Conservation (phyloP, 2,113 vertebrate genomes). For the Callorhinus ursinus region DNA sequence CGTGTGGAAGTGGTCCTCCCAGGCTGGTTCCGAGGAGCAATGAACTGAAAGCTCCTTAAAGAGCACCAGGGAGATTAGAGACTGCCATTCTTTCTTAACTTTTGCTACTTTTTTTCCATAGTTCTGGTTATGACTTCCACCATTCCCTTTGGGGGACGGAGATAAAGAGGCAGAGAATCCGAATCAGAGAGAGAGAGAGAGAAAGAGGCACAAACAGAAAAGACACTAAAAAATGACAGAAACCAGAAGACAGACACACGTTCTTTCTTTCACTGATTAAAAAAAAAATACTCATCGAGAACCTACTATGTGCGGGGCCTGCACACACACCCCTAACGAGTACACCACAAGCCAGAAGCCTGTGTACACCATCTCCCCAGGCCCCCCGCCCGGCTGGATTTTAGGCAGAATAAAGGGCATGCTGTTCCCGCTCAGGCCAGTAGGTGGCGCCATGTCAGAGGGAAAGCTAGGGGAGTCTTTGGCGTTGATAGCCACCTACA, state of each 20-base stretch:
- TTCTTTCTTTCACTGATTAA: not conserved
- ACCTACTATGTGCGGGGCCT: not conserved
- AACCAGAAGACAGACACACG: not conserved
- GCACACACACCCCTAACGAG: not conserved
- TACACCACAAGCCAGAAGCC: not conserved
- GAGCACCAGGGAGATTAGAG: not conserved
- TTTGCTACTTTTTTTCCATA: not conserved
- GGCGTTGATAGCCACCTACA: not conserved
- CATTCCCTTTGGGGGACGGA: not conserved
- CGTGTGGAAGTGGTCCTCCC: not conserved
- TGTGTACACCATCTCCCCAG: not conserved
- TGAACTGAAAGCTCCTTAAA: not conserved
- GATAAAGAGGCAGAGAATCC: not conserved
- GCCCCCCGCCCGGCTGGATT: not conserved
- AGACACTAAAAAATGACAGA: not conserved
- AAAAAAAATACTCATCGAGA: not conserved
- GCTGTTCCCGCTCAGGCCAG: slow-evolving; percentile 37
- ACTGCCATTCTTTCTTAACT: not conserved
- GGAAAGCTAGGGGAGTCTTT: not conserved
- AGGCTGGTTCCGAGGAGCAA: not conserved
- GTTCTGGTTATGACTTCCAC: not conserved
- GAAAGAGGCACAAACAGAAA: not conserved
- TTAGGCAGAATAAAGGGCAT: not conserved
- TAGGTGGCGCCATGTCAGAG: slow-evolving; percentile 75
- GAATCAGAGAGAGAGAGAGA: not conserved